Conservation (phyloP, 2,888 invertebrate species). For the Bellardia bayeri region DNA sequence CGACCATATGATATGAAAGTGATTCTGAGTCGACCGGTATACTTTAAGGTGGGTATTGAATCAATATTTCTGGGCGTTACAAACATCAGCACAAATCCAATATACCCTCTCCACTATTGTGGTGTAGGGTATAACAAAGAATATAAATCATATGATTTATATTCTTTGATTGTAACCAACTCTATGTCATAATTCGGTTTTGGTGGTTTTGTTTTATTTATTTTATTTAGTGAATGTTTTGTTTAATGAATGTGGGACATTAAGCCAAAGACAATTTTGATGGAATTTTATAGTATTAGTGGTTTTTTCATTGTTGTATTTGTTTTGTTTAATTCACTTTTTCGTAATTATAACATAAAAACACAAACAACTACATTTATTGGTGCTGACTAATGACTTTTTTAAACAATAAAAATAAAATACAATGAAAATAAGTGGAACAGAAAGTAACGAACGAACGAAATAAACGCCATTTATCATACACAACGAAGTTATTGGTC, state of each 20-base stretch:
- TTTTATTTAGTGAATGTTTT: neutral
- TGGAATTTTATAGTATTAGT: constrained; percentile 38
- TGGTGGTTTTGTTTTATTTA: neutral
- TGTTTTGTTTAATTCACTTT: constrained; percentile 20
- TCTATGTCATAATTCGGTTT: neutral
- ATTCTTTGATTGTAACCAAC: constrained; percentile 7
- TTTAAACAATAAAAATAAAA: neutral
- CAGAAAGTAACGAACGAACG: constrained; percentile 17
- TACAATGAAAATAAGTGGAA: constrained; percentile 12
- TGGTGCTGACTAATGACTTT: constrained; percentile 34
- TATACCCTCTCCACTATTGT: too few species aligned
- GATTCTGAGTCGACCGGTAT: too few species aligned
- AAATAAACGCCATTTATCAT: constrained; percentile 52
- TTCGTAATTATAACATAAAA: constrained; percentile 43
- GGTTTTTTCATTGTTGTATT: neutral
- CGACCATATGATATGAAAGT: too few species aligned
- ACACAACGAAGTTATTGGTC: constrained; percentile 8
- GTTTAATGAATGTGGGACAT: neutral
- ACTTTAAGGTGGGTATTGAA: too few species aligned
- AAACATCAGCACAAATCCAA: too few species aligned
- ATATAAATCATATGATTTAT: too few species aligned
- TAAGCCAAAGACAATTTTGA: constrained; percentile 20
- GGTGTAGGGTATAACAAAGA: too few species aligned
- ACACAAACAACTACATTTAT: constrained; percentile 12
- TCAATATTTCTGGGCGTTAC: too few species aligned